Conservation (phyloP, 2,888 invertebrate genomes). For the Nasonovia ribisnigri region DNA sequence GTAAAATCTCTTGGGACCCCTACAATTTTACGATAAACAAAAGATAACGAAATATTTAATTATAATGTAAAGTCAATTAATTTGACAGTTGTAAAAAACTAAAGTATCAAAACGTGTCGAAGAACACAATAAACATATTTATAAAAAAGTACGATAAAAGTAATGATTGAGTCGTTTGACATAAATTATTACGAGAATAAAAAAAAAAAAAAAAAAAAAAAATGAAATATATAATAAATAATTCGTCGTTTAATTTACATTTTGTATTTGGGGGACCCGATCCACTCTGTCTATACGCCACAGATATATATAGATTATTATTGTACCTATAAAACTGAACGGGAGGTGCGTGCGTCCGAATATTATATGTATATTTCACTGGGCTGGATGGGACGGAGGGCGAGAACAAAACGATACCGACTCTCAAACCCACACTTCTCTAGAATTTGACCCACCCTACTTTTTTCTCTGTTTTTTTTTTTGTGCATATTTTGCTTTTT, state of each 20-base stretch:
- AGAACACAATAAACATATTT: neutral
- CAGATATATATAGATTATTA: neutral
- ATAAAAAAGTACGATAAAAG: neutral
- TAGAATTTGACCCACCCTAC: neutral
- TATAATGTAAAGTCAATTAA: neutral
- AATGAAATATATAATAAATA: neutral
- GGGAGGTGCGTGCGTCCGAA: neutral
- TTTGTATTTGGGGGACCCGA: neutral
- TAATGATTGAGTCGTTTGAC: neutral
- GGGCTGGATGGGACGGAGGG: neutral
- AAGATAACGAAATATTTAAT: neutral
- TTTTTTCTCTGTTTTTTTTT: neutral
- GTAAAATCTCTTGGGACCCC: neutral
- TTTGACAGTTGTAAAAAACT: neutral
- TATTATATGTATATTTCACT: neutral
- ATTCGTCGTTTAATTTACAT: neutral
- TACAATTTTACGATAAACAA: neutral
- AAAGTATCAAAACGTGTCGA: neutral
- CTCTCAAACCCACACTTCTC: neutral
- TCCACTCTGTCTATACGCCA: neutral
- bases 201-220: neutral
- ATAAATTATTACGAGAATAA: neutral
- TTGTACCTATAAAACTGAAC: neutral
- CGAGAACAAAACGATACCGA: neutral
- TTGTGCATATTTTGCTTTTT: neutral